phyloP scores from a whole-genome alignment of 2,888 invertebrate genomes.

The Orthosia incerta region DNA sequence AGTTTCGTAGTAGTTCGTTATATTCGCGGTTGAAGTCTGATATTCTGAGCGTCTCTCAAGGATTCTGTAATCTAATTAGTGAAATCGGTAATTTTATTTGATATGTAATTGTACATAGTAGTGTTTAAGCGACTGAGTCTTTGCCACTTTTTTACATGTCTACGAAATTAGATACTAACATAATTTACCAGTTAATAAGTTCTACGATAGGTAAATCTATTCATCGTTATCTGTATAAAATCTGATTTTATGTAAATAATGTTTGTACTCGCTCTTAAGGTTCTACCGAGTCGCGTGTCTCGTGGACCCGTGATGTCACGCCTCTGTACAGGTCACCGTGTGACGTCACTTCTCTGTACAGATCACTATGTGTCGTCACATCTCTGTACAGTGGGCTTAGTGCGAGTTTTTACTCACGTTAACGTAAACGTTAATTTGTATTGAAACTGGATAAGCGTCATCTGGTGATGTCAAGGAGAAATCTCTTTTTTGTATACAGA shows the following conservation, averaged over 20 bases:
- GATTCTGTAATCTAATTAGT: constrained; percentile 42
- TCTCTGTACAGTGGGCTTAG: neutral
- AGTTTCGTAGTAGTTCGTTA: constrained; percentile 24
- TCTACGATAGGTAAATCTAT: constrained; percentile 73
- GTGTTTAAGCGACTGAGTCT: constrained; percentile 87
- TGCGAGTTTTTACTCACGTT: too few relatives aligned
- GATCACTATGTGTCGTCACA: constrained; percentile 21
- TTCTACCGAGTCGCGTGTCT: constrained; percentile 63
- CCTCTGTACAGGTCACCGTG: constrained; percentile 45
- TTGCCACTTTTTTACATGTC: constrained; percentile 90
- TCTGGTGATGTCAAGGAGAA: too few relatives aligned
- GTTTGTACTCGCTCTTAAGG: constrained; percentile 82
- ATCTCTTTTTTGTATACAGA: too few relatives aligned
- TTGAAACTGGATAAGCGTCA: too few relatives aligned
- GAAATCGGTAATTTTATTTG: constrained; percentile 59
- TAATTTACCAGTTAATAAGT: constrained; percentile 69
- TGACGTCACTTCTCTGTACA: constrained; percentile 5
- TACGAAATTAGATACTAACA: constrained; percentile 79
- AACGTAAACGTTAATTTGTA: too few relatives aligned
- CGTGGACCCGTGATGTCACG: constrained; percentile 21
- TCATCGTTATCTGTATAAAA: constrained; percentile 79
- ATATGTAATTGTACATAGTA: constrained; percentile 83
- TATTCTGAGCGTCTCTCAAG: constrained; percentile 29
- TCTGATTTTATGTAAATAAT: constrained; percentile 83
- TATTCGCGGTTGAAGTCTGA: constrained; percentile 33